Evolutionary conservation across 1,140 invertebrate species (phyloP).

Genomic region (Drosophila lacertosa): DNA sequence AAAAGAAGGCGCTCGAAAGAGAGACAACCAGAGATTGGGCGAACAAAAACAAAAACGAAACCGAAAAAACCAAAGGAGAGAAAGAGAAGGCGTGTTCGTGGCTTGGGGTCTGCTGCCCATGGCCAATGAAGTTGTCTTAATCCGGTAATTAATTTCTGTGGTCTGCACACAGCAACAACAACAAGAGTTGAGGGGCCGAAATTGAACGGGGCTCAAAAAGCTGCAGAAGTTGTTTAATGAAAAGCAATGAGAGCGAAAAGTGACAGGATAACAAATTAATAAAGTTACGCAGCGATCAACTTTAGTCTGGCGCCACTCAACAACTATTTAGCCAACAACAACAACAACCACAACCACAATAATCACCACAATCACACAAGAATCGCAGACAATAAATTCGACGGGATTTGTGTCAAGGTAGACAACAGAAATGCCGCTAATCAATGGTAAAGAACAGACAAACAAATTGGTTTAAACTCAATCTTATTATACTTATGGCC

Average conservation of each 20-base stretch:
- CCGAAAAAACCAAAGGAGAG: not conserved
- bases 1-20: not conserved
- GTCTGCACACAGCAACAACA: slow-evolving; percentile 29
- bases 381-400: slow-evolving; percentile 5
- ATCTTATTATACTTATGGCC: too few relatives aligned
- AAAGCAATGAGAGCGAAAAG: slow-evolving; percentile 75
- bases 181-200: not conserved
- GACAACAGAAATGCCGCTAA: too few relatives aligned
- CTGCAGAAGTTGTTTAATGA: slow-evolving; percentile 55
- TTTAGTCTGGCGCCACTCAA: slow-evolving; percentile 14
- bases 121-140: slow-evolving; percentile 78
- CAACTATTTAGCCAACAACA: slow-evolving; percentile 19
- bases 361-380: not conserved
- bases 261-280: slow-evolving; percentile 81
- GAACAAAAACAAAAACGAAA: not conserved
- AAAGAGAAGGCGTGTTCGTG: not conserved
- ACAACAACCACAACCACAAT: not conserved
- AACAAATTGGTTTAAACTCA: too few relatives aligned
- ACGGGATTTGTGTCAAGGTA: not conserved
- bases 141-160: slow-evolving; percentile 81
- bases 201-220: not conserved
- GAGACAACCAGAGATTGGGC: not conserved
- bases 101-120: slow-evolving; percentile 8
- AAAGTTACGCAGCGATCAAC: slow-evolving; percentile 61
- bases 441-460: too few relatives aligned